Evolutionary conservation across 2,113 vertebrate genomes (phyloP), one percentile per base, ranked within the genome.

Genomic region (Tetraodon nigroviridis): DNA sequence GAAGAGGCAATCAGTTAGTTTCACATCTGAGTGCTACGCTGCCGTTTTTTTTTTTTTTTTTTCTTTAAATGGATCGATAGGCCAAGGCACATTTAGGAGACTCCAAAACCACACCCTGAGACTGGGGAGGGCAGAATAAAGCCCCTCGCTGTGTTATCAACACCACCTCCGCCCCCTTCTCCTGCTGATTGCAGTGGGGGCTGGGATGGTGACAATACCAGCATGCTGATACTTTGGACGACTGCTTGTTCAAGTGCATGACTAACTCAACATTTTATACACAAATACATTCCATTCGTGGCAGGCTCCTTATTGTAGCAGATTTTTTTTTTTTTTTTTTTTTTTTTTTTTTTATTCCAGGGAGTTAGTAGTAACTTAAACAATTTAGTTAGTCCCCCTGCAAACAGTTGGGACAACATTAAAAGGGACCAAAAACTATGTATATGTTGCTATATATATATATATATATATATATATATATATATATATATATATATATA

Each of bases 41-140:
- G 75, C 88, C 86, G 78, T 60, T 78, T 85, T 89, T 78, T 69
- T 73, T 8, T 8, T n/a, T n/a, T n/a, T 79, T 60, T 78, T 85
- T 89, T 78, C 69, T 73, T 8, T 8, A 76, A 82, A 76, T 77
- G 81, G 89, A 91, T 90, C 88, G 83, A 90, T 90, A 90, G 47
- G 67, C 86, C 87, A 89, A 79, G 81, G 79, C 83, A 84, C 76
- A 81, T 80, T 76, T 84, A 84, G 76, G 75, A 74, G 52, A 61
- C 71, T 81, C 81, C 76, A 79, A 67, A 83, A 85, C 83, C 71
- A 81, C 80, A 81, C 83, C 67, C 27, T 64, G 63, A 82, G 63
- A 79, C 70, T 42, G 61, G 0, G 64, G 58, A 82, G 79, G 52
- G 76, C 65, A 64, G 71, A 82, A 75, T 32, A 67, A 60, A 76